Percentiles rank a stretch among this genome's conserved stretches.
Evolutionary conservation across 53 echinoderm and acorn worm species (phyloP).

Genomic region (Echinometra lucunter): DNA sequence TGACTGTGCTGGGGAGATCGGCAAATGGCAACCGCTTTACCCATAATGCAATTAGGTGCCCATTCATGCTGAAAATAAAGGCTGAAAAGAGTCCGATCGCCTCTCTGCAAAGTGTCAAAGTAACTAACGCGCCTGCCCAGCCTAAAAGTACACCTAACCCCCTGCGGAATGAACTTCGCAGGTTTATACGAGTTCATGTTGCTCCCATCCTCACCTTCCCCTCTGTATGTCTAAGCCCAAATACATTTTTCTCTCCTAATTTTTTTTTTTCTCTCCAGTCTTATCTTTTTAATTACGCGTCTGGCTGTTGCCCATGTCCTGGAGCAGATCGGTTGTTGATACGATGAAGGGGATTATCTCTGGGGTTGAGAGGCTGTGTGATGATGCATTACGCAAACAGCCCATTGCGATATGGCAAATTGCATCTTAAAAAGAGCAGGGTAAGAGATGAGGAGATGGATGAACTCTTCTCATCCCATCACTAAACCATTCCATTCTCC

Average conservation of each 20-base stretch:
- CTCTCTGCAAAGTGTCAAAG: constrained; percentile 73
- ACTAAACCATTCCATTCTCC: constrained; percentile 11
- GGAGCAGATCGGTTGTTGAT: constrained; percentile 63
- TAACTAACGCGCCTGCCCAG: constrained; percentile 68
- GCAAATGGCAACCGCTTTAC: constrained; percentile 72
- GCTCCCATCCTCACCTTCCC: constrained; percentile 46
- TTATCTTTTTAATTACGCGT: constrained; percentile 66
- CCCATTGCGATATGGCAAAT: constrained; percentile 55
- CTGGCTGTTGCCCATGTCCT: constrained; percentile 19
- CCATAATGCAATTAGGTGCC: constrained; percentile 72
- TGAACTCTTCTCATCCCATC: constrained; percentile 33
- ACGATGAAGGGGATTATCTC: constrained; percentile 45
- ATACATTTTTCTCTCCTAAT: constrained; percentile 36
- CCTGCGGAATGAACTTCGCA: constrained; percentile 29
- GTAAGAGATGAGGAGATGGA: constrained; percentile 48
- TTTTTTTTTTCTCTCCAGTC: constrained; percentile 33
- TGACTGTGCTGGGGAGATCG: constrained; percentile 64
- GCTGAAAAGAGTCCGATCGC: constrained; percentile 64
- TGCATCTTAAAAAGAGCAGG: not conserved
- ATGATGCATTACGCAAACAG: constrained; percentile 71
- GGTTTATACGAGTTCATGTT: constrained; percentile 69
- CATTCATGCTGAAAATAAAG: constrained; percentile 71
- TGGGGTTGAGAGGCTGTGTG: constrained; percentile 40
- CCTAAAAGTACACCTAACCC: constrained; percentile 73
- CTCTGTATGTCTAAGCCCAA: constrained; percentile 46